Base-by-base conservation (phyloP, 2,888 invertebrate genomes). In the Dione juno region DNA sequence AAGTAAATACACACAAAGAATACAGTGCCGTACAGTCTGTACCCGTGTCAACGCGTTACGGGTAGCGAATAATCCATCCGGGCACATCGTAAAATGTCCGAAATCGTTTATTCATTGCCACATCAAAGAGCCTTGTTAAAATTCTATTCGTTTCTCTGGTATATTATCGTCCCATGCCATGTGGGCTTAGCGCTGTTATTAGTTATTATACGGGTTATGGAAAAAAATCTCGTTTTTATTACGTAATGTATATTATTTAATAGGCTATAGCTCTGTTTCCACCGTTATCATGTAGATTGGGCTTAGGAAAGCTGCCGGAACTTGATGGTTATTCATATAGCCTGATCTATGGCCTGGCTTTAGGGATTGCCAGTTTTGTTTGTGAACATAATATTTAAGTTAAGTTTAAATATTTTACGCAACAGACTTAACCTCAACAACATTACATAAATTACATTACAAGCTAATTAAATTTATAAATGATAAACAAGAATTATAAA, bases 21-120 rank as follows among this genome's bases (percentile, higher is more conserved):
- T 53, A 45, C 21, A 21, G 40, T 41, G 64, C 45, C 19, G 8
- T 11, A 10, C 19, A 50, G 50, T 16, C 3, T 57, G 68, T 68
- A 77, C 76, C 74, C 73, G 58, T 74, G 74, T 74, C 75, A 76
- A 69, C 69, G 54, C 70, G 64, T 65, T 67, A 64, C 72, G 67
- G 66, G 64, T 52, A 41, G 48, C 50, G 45, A 64, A 65, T 88
- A 86, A 88, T 82, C 83, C 84, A 79, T 73, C 81, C 82, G 78
- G 76, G 76, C 63, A 77, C 75, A 82, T 84, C 86, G 84, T 88
- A 88, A 89, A 89, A 82, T 82, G 84, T 78, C 83, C 84, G 79
- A 81, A 82, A 89, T 88, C 87, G 88, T 86, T 87, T 88, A 89
- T 89, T 89, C 89, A 90, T 88, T 83, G 87, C 85, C 83, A 83